Percentiles rank a stretch among this genome's conserved stretches.
Conservation (phyloP, 2,888 invertebrate genomes). For the Cyaniris semiargus region DNA sequence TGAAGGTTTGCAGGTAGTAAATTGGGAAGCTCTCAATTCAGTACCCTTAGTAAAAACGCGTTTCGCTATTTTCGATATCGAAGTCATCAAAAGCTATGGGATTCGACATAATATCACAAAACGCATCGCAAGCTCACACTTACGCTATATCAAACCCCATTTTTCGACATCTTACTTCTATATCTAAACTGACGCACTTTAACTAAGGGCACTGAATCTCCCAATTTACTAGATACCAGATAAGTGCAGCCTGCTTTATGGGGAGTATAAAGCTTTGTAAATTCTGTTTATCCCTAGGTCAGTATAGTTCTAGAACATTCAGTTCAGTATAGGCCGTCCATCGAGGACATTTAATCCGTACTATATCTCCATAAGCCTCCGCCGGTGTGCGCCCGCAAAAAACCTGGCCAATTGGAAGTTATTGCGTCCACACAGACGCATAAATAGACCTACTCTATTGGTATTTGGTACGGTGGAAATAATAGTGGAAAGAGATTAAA, state of each 20-base stretch:
- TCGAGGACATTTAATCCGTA: conserved; percentile 43
- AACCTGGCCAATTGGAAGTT: conserved; percentile 43
- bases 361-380: conserved; percentile 44
- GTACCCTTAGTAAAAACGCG: too few species aligned
- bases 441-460: conserved; percentile 3
- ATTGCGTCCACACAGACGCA: conserved; percentile 39
- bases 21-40: not conserved
- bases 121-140: too few species aligned
- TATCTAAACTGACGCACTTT: too few species aligned
- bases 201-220: not conserved
- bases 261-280: too few species aligned
- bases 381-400: conserved; percentile 35
- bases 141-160: too few species aligned
- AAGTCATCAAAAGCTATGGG: too few species aligned
- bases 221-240: not conserved
- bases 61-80: too few species aligned
- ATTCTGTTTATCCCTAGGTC: not conserved
- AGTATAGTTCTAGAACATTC: too few species aligned
- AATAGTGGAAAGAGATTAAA: not conserved
- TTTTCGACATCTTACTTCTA: too few species aligned
- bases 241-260: not conserved
- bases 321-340: conserved; percentile 22
- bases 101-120: too few species aligned
- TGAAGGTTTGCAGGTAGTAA: too few species aligned
- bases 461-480: not conserved